These are phyloP conservation scores for Epirrhoe tristata DNA, from an alignment of 2,888 invertebrate species.

Conservation along the genomic window DNA sequence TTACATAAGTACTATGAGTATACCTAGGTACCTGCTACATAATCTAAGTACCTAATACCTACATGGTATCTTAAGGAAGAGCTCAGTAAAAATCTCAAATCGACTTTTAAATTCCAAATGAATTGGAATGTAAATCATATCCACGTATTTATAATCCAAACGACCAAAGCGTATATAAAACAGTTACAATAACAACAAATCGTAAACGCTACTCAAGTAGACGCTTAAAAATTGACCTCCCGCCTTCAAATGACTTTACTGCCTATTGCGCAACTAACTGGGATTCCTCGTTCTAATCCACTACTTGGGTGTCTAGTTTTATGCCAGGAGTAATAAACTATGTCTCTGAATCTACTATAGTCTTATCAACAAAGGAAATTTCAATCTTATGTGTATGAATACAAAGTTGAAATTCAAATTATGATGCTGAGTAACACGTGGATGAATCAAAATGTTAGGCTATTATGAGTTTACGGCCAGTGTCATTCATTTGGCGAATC, in stretches of 20 bases:
- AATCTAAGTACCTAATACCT: not conserved
- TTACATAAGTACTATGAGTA: too few relatives aligned
- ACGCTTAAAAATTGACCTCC: constrained; percentile 75
- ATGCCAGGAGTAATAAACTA: constrained; percentile 76
- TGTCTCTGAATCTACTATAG: constrained; percentile 54
- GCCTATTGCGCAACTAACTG: constrained; percentile 67
- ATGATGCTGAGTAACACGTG: constrained; percentile 62
- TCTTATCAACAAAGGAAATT: constrained; percentile 42
- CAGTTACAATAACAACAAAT: constrained; percentile 77
- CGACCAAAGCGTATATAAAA: constrained; percentile 59
- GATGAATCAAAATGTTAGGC: constrained; percentile 66
- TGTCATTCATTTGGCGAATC: constrained; percentile 80
- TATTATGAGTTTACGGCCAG: constrained; percentile 72
- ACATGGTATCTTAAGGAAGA: not conserved
- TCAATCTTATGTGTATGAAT: constrained; percentile 49
- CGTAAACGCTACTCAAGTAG: constrained; percentile 67
- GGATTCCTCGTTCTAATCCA: constrained; percentile 72
- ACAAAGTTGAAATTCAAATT: constrained; percentile 44
- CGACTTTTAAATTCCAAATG: constrained; percentile 11
- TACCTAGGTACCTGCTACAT: too few relatives aligned
- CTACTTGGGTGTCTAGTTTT: constrained; percentile 83
- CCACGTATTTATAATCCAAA: constrained; percentile 45
- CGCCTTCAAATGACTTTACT: constrained; percentile 57
- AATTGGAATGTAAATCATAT: constrained; percentile 33
- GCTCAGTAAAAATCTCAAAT: constrained; percentile 19